These are phyloP conservation scores for Agelaius tricolor DNA, from an alignment of 2,113 vertebrate genomes.

Conservation along the genomic window DNA sequence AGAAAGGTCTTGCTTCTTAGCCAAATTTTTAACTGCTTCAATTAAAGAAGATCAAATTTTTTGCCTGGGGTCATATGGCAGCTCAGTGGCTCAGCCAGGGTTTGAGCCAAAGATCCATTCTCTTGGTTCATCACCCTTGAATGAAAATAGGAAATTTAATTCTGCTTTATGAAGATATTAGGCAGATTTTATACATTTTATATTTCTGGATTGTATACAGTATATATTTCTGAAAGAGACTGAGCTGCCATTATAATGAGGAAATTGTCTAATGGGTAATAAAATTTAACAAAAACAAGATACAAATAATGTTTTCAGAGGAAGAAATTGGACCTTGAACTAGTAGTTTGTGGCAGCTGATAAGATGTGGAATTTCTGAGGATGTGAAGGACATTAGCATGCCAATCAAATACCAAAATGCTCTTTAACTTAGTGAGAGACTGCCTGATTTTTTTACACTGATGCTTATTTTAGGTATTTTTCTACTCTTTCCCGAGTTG, in stretches of 20 bases:
- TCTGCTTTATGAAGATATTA: neutral
- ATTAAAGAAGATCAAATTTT: slow-evolving; percentile 18
- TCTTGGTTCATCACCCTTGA: neutral
- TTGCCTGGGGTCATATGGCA: neutral
- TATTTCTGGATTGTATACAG: neutral
- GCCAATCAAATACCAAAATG: neutral
- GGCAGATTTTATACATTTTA: neutral
- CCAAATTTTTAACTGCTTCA: slow-evolving; percentile 20
- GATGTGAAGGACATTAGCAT: neutral
- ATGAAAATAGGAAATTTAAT: neutral
- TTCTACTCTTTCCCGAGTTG: neutral
- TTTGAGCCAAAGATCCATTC: slow-evolving; percentile 1
- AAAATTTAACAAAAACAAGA: neutral
- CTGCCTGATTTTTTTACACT: neutral
- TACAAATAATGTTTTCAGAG: neutral
- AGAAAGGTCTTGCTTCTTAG: neutral
- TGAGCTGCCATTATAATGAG: neutral
- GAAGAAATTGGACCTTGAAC: neutral
- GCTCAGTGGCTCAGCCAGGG: neutral
- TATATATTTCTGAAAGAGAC: neutral
- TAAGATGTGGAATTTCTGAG: neutral
- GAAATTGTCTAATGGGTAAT: neutral
- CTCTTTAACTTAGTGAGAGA: neutral
- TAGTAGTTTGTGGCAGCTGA: neutral
- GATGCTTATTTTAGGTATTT: neutral